These are phyloP conservation scores for Ectropis grisescens DNA, from an alignment of 1,140 invertebrate species.

Conservation along the genomic window DNA sequence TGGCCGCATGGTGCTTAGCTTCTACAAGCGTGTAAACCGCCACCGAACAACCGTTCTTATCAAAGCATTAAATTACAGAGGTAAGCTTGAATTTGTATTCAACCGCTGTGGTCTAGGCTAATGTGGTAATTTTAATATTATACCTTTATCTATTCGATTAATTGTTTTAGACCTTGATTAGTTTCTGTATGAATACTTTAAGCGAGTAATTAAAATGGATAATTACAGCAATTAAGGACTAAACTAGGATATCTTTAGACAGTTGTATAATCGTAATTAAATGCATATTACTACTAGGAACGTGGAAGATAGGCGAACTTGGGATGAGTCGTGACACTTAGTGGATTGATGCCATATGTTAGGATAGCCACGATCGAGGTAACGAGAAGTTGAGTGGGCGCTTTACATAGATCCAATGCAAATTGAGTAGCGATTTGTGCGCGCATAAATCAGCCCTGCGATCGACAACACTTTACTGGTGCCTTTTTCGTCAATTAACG, in stretches of 20 bases:
- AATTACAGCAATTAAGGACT: too few relatives aligned
- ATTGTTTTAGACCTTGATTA: too few relatives aligned
- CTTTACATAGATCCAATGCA: constrained; percentile 49
- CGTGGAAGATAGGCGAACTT: too few relatives aligned
- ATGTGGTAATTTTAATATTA: constrained; percentile 12
- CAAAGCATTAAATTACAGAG: constrained; percentile 19
- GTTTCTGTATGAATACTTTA: too few relatives aligned
- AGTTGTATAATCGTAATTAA: too few relatives aligned
- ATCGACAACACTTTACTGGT: too few relatives aligned
- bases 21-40: constrained; percentile 11
- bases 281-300: too few relatives aligned
- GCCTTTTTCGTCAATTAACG: constrained; percentile 37
- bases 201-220: too few relatives aligned
- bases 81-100: constrained; percentile 12
- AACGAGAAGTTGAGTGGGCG: constrained; percentile 36
- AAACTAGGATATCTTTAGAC: too few relatives aligned
- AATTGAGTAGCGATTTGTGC: constrained; percentile 39
- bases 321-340: constrained; percentile 31
- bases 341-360: constrained; percentile 14
- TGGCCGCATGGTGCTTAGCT: constrained; percentile 5
- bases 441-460: constrained; percentile 27
- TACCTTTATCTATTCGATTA: not conserved
- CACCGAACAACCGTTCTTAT: constrained; percentile 15
- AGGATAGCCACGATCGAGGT: constrained; percentile 16
- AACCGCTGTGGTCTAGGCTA: constrained; percentile 11